Evolutionary conservation across 2,113 vertebrate genomes (phyloP).

Genomic region (Labeo rohita): DNA sequence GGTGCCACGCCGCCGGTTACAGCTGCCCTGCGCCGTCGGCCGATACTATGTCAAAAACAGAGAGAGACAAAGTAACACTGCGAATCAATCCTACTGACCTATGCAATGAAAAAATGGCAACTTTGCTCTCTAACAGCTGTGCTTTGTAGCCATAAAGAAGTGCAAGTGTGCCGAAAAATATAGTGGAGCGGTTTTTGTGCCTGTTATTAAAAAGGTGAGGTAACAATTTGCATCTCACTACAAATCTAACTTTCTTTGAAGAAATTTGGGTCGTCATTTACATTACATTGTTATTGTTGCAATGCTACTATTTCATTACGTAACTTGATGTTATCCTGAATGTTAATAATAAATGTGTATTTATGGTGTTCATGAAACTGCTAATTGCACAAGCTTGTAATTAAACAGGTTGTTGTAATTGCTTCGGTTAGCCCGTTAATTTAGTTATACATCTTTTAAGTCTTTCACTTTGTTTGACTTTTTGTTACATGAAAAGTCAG

Average conservation of each 20-base stretch:
- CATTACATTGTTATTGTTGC: neutral
- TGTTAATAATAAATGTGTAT: neutral
- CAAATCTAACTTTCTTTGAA: slow-evolving; percentile 8
- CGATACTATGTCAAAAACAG: slow-evolving; percentile 38
- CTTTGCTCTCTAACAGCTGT: slow-evolving; percentile 40
- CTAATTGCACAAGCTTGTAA: neutral
- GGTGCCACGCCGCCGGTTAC: slow-evolving; percentile 46
- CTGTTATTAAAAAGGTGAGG: slow-evolving; percentile 49
- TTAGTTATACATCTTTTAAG: neutral
- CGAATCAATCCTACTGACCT: slow-evolving; percentile 40
- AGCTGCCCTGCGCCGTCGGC: slow-evolving; percentile 31
- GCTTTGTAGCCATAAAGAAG: slow-evolving; percentile 52
- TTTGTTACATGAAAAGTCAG: neutral
- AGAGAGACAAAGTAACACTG: slow-evolving; percentile 31
- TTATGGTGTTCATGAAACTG: neutral
- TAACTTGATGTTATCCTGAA: neutral
- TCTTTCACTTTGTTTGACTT: too few species aligned
- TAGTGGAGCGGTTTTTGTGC: slow-evolving; percentile 23
- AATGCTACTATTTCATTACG: neutral
- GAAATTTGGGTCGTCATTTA: neutral
- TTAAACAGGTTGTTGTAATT: neutral
- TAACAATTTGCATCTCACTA: neutral
- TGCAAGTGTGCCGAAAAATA: slow-evolving; percentile 44
- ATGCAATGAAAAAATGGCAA: slow-evolving; percentile 50
- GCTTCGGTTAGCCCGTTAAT: neutral